phyloP scores from a whole-genome alignment of 2,113 vertebrate species.

The Labrus mixtus region DNA sequence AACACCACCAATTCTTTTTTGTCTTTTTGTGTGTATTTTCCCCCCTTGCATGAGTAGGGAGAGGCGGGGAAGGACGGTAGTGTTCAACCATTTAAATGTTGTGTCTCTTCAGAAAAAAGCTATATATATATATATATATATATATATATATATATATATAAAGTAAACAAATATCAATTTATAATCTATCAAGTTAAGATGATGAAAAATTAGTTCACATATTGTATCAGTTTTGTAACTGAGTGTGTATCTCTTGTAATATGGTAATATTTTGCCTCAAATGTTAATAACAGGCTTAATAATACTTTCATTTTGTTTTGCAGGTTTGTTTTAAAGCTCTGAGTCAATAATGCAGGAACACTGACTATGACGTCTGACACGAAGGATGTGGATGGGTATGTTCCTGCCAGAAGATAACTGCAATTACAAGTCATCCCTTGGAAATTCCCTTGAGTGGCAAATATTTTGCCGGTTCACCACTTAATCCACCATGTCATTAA shows the following conservation, averaged over 20 bases:
- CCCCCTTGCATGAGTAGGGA: too few species aligned
- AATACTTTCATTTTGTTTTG: slow-evolving; percentile 46
- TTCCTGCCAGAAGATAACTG: slow-evolving; percentile 22
- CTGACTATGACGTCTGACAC: slow-evolving; percentile 9
- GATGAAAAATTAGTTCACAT: too few species aligned
- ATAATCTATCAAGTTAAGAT: too few species aligned
- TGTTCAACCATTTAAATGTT: too few species aligned
- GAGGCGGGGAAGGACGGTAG: too few species aligned
- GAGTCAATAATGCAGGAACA: slow-evolving; percentile 6
- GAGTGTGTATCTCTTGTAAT: not conserved
- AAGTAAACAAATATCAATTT: too few species aligned
- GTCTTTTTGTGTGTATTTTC: too few species aligned
- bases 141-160: too few species aligned
- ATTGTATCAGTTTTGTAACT: slow-evolving; percentile 11
- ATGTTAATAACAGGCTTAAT: not conserved
- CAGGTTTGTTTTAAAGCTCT: slow-evolving; percentile 40
- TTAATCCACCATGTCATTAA: slow-evolving; percentile 78
- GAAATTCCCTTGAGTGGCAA: slow-evolving; percentile 20
- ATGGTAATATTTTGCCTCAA: not conserved
- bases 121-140: too few species aligned
- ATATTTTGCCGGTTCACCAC: slow-evolving; percentile 22
- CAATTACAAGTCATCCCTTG: slow-evolving; percentile 24
- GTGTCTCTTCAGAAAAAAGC: too few species aligned
- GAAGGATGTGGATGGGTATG: slow-evolving; percentile 34
- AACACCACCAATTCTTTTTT: too few species aligned